Conservation (phyloP, 2,888 invertebrate genomes). For the Eupithecia subumbrata region DNA sequence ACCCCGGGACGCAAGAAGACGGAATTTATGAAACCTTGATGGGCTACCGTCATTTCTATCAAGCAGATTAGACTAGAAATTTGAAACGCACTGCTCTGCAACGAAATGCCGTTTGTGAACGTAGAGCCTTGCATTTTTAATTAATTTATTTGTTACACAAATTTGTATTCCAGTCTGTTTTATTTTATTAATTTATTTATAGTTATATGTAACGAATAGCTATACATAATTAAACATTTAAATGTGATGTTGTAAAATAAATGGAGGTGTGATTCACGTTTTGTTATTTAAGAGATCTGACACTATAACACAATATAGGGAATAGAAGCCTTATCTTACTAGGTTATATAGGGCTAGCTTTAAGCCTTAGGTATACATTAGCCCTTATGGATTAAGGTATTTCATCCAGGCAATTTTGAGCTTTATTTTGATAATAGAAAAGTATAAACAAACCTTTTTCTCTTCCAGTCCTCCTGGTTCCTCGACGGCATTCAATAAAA, state of each 20-base stretch:
- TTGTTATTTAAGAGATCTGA: neutral
- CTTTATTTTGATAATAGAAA: neutral
- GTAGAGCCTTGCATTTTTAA: neutral
- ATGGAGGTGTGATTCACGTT: neutral
- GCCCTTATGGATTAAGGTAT: neutral
- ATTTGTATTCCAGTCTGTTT: neutral
- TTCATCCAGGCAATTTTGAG: neutral
- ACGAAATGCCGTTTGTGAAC: neutral
- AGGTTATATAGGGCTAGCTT: neutral
- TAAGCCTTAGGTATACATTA: neutral
- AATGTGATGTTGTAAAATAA: neutral
- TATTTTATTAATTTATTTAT: neutral
- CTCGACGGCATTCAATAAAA: neutral
- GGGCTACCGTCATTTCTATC: neutral
- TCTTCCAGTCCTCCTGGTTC: neutral
- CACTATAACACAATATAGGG: neutral
- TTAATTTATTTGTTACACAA: neutral
- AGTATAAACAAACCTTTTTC: neutral
- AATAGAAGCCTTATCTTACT: neutral
- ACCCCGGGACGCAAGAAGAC: too few relatives aligned
- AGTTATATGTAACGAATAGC: neutral
- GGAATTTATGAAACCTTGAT: neutral
- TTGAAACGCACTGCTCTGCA: neutral
- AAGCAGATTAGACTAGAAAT: neutral
- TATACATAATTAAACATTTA: neutral